Evolutionary conservation across 2,113 vertebrate genomes (phyloP).

Genomic region (Peromyscus polionotus): DNA sequence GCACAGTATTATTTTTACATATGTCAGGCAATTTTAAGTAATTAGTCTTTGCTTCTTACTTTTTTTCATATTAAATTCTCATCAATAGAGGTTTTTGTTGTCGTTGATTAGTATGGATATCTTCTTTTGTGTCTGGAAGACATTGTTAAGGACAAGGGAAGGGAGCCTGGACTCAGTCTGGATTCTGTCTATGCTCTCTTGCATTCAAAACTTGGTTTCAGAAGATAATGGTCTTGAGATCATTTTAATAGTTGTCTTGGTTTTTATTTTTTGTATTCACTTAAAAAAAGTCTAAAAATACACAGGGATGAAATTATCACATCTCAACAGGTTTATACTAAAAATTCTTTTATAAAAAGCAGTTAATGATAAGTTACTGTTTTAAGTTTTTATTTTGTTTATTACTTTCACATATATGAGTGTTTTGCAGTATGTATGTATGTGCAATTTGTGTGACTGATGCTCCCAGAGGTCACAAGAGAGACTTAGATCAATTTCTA

Average conservation of each 20-base stretch:
- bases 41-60: background rate
- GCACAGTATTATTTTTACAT: background rate
- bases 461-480: background rate
- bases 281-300: background rate
- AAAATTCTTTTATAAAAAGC: background rate
- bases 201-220: background rate
- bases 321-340: background rate
- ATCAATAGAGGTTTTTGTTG: background rate
- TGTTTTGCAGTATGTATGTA: background rate
- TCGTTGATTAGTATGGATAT: background rate
- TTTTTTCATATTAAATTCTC: background rate
- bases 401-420: background rate
- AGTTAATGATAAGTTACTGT: background rate
- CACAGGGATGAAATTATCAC: background rate
- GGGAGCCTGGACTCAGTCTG: background rate
- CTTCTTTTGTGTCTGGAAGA: background rate
- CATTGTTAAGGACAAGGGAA: background rate
- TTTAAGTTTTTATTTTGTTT: too few species aligned
- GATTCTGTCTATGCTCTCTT: background rate
- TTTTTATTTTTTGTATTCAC: background rate
- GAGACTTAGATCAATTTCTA: background rate
- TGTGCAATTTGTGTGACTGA: background rate
- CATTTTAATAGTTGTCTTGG: background rate
- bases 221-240: background rate
- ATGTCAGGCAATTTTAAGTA: background rate